phyloP scores from a whole-genome alignment of 2,888 invertebrate species.

The Alentia gelatinosa region DNA sequence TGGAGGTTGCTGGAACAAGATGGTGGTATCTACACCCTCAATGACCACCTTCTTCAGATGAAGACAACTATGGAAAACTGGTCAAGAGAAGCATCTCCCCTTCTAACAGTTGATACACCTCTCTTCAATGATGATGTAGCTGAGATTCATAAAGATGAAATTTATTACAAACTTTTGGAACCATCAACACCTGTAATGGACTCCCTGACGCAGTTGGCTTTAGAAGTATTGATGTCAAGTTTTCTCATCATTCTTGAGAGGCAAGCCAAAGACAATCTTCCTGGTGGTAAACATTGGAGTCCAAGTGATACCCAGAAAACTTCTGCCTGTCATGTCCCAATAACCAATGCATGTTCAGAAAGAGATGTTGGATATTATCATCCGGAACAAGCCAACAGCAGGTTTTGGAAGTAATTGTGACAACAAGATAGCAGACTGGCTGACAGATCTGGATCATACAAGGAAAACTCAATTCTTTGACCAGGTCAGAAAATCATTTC shows the following conservation, averaged over 20 bases:
- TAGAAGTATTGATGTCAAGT: neutral
- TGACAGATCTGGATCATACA: neutral
- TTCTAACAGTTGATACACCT: neutral
- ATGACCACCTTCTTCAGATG: constrained; percentile 9
- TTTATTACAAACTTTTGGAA: neutral
- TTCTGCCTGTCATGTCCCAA: neutral
- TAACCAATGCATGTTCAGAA: neutral
- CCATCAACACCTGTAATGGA: neutral
- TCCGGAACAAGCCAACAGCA: neutral
- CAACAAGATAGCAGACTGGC: neutral
- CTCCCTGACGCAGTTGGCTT: neutral
- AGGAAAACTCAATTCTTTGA: neutral
- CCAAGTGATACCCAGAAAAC: neutral
- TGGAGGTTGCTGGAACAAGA: neutral
- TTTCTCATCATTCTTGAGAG: too few relatives aligned
- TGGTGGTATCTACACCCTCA: neutral
- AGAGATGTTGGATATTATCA: neutral
- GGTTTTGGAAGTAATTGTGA: neutral
- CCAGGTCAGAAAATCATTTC: neutral
- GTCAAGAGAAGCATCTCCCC: neutral
- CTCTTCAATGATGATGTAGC: neutral
- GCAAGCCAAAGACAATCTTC: too few relatives aligned
- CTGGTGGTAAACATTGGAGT: neutral
- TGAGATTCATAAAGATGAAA: neutral
- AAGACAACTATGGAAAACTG: neutral